Conservation (phyloP, 2,797 vertebrate genomes). For the Apogon hyalosoma region DNA sequence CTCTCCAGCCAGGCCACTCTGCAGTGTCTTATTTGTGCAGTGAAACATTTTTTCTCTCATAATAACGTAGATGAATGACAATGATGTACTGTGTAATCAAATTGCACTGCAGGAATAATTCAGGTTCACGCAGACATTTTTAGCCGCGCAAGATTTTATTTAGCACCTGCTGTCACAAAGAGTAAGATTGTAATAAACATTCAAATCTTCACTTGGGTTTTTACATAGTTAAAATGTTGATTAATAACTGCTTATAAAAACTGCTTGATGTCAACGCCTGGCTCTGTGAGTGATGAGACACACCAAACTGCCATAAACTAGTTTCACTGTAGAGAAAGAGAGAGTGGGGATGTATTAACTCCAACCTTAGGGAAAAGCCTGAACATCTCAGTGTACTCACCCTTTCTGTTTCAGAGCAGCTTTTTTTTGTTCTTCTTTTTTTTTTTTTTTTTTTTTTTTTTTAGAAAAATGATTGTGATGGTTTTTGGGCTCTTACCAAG, state of each 20-base stretch:
- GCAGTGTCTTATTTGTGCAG: conserved; percentile 27
- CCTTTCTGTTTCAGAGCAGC: too few relatives aligned
- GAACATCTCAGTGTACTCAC: too few relatives aligned
- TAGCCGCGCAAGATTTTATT: conserved; percentile 35
- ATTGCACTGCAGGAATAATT: conserved; percentile 45
- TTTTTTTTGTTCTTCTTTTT: too few relatives aligned
- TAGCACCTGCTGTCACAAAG: conserved; percentile 32
- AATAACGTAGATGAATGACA: conserved; percentile 44
- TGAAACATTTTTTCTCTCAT: conserved; percentile 37
- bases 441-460: too few relatives aligned
- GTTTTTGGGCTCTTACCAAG: too few relatives aligned
- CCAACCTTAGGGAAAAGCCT: not conserved
- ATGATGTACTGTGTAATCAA: conserved; percentile 51
- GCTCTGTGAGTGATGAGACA: too few relatives aligned
- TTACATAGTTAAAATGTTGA: not conserved
- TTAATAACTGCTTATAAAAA: conserved; percentile 1
- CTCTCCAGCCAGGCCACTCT: conserved; percentile 28
- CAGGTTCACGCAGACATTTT: conserved; percentile 42
- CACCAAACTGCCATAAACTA: too few relatives aligned
- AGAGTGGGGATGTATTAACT: not conserved
- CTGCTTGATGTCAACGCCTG: not conserved
- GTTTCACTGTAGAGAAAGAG: not conserved
- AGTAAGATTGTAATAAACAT: not conserved
- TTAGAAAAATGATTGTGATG: too few relatives aligned
- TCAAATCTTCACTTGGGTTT: not conserved